Base-by-base conservation (phyloP, 2,888 invertebrate species). In the Conchocele bisecta region DNA sequence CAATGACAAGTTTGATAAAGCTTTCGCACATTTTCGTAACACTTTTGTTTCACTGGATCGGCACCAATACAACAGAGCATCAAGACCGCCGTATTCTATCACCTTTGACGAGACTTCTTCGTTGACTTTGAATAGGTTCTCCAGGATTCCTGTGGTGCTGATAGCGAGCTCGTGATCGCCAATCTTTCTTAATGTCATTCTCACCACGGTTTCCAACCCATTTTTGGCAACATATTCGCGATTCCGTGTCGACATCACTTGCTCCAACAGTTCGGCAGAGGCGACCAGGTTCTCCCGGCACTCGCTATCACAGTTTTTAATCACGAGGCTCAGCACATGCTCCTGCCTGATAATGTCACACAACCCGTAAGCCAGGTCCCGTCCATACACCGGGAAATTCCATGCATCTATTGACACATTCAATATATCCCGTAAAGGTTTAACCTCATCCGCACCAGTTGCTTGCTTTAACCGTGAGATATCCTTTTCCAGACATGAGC, bases 41-140 rank as follows among this genome's bases (percentile, higher is more conserved):
- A 97, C 98, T 91, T 83, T 96, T 0, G 97, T 94, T 88, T 98
- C 98, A 87, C 95, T 96, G 89, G 96, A 96, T 85, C 98, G 93
- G 89, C 98, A 98, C 92, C 98, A 97, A 89, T 97, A 97, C 66
- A 98, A 93, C 15, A 99, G 95, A 0, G 97, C 95, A 90, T 98
- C 97, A 82, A 99, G 93, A 59, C 98, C 98, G 31, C 98, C 98
- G 35, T 97, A 92, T 79, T 95, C 93, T 41, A 98, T 96, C 6
- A 98, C 97, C 88, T 96, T 96, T 87, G 96, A 95, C 90, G 98
- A 98, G 0, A 98, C 98, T 73, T 95, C 96, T 92, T 98, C 98
- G 86, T 97, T 98, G 91, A 98, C 97, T 92, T 98, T 98, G 92
- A 99, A 98, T 77, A 99, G 92, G 91, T 86, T 87, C 70, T 90